Percentiles rank a stretch among this genome's conserved stretches.
Evolutionary conservation across 1,140 invertebrate species (phyloP).

Genomic region (Cydia splendana): DNA sequence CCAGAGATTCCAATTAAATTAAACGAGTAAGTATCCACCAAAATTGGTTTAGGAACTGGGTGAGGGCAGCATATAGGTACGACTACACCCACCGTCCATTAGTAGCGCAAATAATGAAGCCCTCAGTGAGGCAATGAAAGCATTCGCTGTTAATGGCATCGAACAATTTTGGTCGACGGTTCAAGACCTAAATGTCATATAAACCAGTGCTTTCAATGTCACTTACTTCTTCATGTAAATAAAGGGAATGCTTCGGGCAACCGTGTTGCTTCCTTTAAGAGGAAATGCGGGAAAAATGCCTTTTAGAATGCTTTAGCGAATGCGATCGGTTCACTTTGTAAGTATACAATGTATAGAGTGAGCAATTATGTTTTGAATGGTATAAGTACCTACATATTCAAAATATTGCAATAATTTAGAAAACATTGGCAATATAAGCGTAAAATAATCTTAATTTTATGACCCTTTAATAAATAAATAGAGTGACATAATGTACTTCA

Average conservation of each 20-base stretch:
- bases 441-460: too few relatives aligned
- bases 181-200: background rate
- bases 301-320: conserved; percentile 1
- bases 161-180: background rate
- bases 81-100: background rate
- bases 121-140: conserved; percentile 13
- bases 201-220: background rate
- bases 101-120: conserved; percentile 14
- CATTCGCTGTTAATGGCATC: conserved; percentile 17
- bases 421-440: too few relatives aligned
- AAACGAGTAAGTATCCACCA: background rate
- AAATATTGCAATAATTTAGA: background rate
- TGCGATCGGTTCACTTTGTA: conserved; percentile 5
- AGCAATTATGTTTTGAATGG: background rate
- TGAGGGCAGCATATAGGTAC: background rate
- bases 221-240: background rate
- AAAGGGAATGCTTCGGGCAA: background rate
- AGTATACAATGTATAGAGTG: background rate
- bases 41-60: background rate
- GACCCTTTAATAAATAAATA: too few relatives aligned
- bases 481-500: too few relatives aligned
- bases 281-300: conserved; percentile 16
- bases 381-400: background rate
- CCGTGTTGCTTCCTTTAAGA: conserved; percentile 4
- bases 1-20: too few relatives aligned